Percentiles rank a stretch among this genome's conserved stretches.
phyloP scores from a whole-genome alignment of 2,888 invertebrate genomes.

The Ectemnius cavifrons region DNA sequence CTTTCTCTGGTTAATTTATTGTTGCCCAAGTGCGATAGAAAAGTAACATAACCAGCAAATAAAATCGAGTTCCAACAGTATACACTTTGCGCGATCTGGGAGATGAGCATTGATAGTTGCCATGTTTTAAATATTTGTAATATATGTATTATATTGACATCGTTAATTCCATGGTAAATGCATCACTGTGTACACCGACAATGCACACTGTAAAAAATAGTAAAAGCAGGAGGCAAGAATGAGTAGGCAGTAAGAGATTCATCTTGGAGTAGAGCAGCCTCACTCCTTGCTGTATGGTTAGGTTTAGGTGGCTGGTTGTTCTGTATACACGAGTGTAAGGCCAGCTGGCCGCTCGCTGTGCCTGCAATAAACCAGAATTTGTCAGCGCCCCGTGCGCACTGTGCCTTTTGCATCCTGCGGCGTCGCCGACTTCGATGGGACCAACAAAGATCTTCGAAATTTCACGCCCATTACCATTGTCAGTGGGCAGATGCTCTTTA shows the following conservation, averaged over 20 bases:
- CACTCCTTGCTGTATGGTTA: no score
- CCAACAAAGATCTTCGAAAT: constrained; percentile 70
- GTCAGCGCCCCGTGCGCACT: constrained; percentile 66
- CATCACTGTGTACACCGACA: not conserved
- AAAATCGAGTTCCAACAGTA: no score
- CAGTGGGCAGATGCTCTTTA: constrained; percentile 69
- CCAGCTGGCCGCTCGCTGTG: constrained; percentile 61
- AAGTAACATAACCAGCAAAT: no score
- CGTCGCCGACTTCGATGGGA: constrained; percentile 45
- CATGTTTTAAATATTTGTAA: no score
- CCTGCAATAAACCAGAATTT: constrained; percentile 72
- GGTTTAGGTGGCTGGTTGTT: no score
- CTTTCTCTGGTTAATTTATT: no score
- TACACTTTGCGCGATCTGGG: no score
- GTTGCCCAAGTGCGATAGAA: no score
- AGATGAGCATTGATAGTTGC: no score
- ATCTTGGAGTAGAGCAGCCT: not conserved
- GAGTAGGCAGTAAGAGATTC: constrained; percentile 6
- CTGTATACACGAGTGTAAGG: not conserved
- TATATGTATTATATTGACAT: no score
- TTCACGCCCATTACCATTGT: constrained; percentile 77
- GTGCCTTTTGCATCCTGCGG: constrained; percentile 31
- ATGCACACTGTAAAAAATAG: not conserved
- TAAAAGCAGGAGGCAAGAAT: not conserved
- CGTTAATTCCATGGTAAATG: not conserved